These are phyloP conservation scores for Mirounga angustirostris DNA, from an alignment of 2,113 vertebrate genomes.

Conservation along the genomic window DNA sequence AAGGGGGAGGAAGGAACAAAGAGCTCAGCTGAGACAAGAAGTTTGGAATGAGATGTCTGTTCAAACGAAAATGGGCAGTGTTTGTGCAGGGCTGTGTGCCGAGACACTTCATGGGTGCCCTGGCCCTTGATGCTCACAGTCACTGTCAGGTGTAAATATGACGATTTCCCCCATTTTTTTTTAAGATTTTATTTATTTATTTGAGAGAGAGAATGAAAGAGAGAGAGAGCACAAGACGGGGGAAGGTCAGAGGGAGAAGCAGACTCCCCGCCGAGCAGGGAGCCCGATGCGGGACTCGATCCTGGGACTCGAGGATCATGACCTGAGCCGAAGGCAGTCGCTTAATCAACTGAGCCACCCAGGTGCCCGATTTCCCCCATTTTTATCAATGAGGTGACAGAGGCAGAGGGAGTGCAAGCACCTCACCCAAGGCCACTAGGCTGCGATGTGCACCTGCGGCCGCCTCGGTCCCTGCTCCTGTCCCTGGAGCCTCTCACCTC, in stretches of 20 bases:
- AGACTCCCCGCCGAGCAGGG: too few species aligned
- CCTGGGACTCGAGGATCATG: too few species aligned
- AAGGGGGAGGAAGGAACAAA: not conserved
- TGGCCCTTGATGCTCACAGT: fast-evolving
- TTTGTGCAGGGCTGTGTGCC: fast-evolving
- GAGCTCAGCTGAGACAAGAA: fast-evolving
- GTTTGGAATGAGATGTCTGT: fast-evolving
- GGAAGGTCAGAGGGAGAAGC: too few species aligned
- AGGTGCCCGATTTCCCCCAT: too few species aligned
- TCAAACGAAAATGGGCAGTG: fast-evolving
- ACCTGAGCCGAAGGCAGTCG: too few species aligned
- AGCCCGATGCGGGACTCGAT: too few species aligned
- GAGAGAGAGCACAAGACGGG: too few species aligned
- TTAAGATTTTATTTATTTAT: not conserved
- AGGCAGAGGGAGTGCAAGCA: fast-evolving
- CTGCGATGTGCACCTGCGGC: not conserved
- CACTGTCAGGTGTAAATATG: not conserved
- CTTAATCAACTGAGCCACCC: too few species aligned
- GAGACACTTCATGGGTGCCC: fast-evolving
- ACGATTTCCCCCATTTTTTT: not conserved
- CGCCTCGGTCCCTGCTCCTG: fast-evolving
- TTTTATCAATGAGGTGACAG: not conserved
- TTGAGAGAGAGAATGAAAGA: too few species aligned
- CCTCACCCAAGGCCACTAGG: fast-evolving
- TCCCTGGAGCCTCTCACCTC: not conserved